Evolutionary conservation across 2,113 vertebrate species (phyloP).

Genomic region (Poecilia latipinna): DNA sequence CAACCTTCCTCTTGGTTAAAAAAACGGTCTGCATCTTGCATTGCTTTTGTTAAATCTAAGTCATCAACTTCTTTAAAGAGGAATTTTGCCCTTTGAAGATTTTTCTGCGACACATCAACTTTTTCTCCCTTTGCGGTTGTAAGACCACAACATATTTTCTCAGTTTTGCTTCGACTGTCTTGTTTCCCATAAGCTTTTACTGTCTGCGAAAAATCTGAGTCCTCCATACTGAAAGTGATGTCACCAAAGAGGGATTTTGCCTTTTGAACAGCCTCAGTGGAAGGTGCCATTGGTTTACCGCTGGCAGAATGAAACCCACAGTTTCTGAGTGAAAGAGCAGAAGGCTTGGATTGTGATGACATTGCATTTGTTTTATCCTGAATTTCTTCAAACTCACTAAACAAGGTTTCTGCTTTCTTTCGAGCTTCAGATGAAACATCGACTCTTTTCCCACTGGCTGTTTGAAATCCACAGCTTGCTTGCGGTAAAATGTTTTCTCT

Average conservation of each 20-base stretch:
- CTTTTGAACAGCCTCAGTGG: constrained; percentile 67
- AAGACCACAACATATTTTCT: constrained; percentile 73
- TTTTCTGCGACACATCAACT: constrained; percentile 29
- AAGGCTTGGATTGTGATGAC: not conserved
- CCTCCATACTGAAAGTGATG: constrained; percentile 44
- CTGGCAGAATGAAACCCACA: constrained; percentile 83
- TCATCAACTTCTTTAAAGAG: constrained; percentile 24
- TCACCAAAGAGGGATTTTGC: constrained; percentile 77
- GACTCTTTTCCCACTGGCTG: constrained; percentile 82
- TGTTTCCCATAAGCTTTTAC: constrained; percentile 54
- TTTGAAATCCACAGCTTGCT: constrained; percentile 80
- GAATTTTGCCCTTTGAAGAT: constrained; percentile 27
- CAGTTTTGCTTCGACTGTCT: not conserved
- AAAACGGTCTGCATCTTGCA: constrained; percentile 33
- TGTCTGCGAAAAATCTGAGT: constrained; percentile 3
- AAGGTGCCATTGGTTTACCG: constrained; percentile 80
- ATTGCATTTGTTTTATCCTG: constrained; percentile 11
- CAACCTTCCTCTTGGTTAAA: constrained; percentile 19
- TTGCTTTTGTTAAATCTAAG: constrained; percentile 30
- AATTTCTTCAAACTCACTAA: constrained; percentile 69
- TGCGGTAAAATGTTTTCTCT: not conserved
- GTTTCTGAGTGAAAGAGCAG: constrained; percentile 18
- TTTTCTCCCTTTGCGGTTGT: constrained; percentile 74
- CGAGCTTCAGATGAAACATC: constrained; percentile 78
- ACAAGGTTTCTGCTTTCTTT: constrained; percentile 75